phyloP scores from a whole-genome alignment of 2,797 vertebrate species.

The Sphenopsis melanotis region DNA sequence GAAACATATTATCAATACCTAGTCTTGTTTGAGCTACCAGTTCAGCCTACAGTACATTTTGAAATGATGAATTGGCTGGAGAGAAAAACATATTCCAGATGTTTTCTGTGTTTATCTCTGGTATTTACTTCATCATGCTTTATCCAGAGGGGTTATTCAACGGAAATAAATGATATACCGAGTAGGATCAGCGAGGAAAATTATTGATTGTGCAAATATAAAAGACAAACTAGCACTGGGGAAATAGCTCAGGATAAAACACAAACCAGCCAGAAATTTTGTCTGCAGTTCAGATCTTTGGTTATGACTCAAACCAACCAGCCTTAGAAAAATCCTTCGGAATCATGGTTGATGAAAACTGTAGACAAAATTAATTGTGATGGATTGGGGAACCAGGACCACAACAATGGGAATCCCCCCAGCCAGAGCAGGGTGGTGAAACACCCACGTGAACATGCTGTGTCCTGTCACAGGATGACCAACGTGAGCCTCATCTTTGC shows the following conservation, averaged over 20 bases:
- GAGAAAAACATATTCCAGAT: slow-evolving; percentile 54
- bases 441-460: rapidly evolving
- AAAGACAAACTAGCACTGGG: neutral
- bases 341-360: neutral
- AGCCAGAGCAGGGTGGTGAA: rapidly evolving
- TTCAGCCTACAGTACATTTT: slow-evolving; percentile 29
- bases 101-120: neutral
- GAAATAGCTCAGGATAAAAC: slow-evolving; percentile 4
- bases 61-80: slow-evolving; percentile 41
- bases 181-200: neutral
- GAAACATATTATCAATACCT: neutral
- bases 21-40: slow-evolving; percentile 13
- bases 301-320: neutral
- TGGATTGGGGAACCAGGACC: neutral
- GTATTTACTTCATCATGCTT: slow-evolving; percentile 28
- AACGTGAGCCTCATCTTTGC: rapidly evolving
- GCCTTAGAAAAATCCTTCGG: neutral
- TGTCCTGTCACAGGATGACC: neutral
- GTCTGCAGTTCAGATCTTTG: neutral
- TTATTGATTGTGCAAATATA: slow-evolving; percentile 7
- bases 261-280: neutral
- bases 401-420: neutral
- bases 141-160: slow-evolving; percentile 24
- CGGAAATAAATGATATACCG: slow-evolving; percentile 7
- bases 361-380: neutral